These are phyloP conservation scores for Hypotaenidia philippensis DNA, from an alignment of 2,797 vertebrate genomes.

Conservation along the genomic window DNA sequence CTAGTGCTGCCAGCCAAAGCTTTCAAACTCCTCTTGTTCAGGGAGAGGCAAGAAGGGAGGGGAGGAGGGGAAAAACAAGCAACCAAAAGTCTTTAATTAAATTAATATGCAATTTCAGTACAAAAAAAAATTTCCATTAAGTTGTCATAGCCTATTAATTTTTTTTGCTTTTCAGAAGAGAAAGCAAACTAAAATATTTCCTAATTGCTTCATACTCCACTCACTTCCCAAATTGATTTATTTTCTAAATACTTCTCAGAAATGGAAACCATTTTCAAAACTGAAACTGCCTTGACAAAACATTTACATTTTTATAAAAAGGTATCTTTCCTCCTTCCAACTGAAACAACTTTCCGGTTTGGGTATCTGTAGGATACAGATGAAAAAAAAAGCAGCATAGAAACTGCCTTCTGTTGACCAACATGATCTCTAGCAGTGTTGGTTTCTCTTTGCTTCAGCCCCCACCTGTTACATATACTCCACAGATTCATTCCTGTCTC, in stretches of 20 bases:
- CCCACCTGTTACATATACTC: neutral
- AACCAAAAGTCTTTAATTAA: neutral
- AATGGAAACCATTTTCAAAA: neutral
- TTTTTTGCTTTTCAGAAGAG: neutral
- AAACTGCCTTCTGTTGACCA: neutral
- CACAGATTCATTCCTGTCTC: neutral
- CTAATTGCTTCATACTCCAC: neutral
- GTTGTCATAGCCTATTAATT: neutral
- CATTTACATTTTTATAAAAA: neutral
- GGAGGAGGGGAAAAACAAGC: too few relatives aligned
- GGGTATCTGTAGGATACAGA: neutral
- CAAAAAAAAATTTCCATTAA: neutral
- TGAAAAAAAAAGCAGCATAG: neutral
- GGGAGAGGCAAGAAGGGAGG: fast-evolving
- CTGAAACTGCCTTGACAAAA: neutral
- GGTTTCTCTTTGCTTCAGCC: neutral
- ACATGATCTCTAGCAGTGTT: neutral
- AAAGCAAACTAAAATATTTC: neutral
- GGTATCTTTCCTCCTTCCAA: fast-evolving
- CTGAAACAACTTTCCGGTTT: neutral
- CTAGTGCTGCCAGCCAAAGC: neutral
- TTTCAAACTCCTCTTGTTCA: neutral
- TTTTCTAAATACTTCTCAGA: neutral
- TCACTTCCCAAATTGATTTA: neutral
- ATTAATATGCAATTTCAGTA: neutral